Base-by-base conservation (phyloP, 2,888 invertebrate species). In the Amblyjoppa fuscipennis region DNA sequence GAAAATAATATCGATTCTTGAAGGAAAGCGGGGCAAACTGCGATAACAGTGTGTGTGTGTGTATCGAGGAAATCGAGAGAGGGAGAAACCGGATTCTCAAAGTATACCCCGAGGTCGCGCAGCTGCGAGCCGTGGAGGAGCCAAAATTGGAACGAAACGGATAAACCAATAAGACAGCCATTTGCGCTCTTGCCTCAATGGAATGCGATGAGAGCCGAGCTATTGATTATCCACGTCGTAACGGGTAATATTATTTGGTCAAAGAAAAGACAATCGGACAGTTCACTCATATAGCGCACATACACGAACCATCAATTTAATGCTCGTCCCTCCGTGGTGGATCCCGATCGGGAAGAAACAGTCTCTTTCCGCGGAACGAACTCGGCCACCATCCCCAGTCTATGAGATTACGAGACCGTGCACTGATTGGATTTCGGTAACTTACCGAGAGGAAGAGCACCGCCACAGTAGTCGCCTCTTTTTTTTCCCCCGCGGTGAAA, bases 151-250 rank as follows among this genome's bases (percentile, higher is more conserved):
- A 87, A 71, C 56, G 88, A 89, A 88, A 85, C 88, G 91, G 89
- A 90, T 93, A 92, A 92, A 89, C 89, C 91, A 92, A 92, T 92
- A 92, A 92, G 90, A 89, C 89, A 85, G 87, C 88, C 88, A 89
- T 91, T 90, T 90, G 89, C 87, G 87, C 88, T 73, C 64, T 75
- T 78, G 59, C 41, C 56, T 68, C 70, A n/a, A 64, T 69, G 45
- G 71, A 28, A 74, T 64, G 69, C 59, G 68, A 73, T 45, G 76
- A 66, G 70, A 59, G 64, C 83, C 59, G 71, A 87, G 79, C 81
- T 79, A 87, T 84, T 88, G 85, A 88, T 87, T 87, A 87, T 87
- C 83, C 69, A 84, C 81, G 77, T 81, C 69, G 80, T 73, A 69
- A 38, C 49, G 70, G 73, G 80, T 81, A 83, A 83, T 71, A 51